phyloP scores from a whole-genome alignment of 2,797 vertebrate species.

The Hemibagrus guttatus region DNA sequence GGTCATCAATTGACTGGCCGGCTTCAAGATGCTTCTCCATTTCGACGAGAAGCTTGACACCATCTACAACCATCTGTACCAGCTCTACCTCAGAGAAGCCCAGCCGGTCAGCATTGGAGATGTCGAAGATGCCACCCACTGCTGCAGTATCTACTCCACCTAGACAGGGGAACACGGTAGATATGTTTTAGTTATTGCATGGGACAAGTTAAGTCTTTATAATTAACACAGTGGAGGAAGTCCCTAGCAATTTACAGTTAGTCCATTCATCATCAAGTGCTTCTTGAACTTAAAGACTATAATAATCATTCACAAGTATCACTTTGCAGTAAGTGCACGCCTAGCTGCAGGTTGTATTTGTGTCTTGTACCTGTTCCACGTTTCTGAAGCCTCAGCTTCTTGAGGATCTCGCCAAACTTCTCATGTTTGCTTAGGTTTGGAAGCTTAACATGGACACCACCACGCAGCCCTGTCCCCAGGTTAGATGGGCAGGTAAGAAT shows the following conservation, averaged over 20 bases:
- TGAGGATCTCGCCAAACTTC: constrained; percentile 83
- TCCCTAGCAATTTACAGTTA: background rate
- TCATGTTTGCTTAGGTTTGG: constrained; percentile 84
- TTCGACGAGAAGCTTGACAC: constrained; percentile 84
- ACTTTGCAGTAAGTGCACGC: background rate
- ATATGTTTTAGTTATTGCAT: background rate
- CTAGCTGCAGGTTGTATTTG: background rate
- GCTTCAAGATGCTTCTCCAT: constrained; percentile 87
- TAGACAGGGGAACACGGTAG: constrained; percentile 49
- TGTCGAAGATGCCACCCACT: constrained; percentile 83
- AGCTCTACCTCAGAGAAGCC: constrained; percentile 90
- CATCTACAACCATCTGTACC: constrained; percentile 90
- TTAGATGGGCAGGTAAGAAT: constrained; percentile 89
- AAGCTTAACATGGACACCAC: constrained; percentile 85
- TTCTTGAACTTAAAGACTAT: background rate
- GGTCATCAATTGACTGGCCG: constrained; percentile 84
- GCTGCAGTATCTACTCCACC: constrained; percentile 89
- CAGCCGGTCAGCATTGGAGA: constrained; percentile 91
- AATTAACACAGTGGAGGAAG: background rate
- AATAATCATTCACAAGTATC: background rate
- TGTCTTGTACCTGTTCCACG: constrained; percentile 80
- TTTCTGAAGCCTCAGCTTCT: constrained; percentile 85
- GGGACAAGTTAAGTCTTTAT: background rate
- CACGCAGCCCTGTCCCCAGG: constrained; percentile 86
- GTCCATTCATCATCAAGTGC: background rate